phyloP scores from a whole-genome alignment of 2,888 invertebrate genomes.

The Limulus polyphemus region DNA sequence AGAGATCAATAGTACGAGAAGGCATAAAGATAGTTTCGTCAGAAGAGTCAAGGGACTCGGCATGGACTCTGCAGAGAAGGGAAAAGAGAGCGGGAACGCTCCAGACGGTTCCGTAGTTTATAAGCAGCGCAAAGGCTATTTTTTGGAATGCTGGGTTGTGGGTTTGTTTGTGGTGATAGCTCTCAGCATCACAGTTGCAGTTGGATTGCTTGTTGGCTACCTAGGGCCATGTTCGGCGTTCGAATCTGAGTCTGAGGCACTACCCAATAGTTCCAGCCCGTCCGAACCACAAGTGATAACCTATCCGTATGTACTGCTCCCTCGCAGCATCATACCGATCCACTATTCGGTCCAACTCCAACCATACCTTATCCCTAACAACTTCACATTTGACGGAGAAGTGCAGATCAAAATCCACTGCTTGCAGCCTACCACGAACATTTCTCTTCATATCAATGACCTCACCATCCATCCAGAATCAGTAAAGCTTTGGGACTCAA shows the following conservation, averaged over 20 bases:
- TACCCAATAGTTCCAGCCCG: background rate
- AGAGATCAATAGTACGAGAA: no score
- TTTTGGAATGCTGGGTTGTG: slow-evolving; percentile 10
- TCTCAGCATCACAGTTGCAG: background rate
- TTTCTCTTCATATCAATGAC: slow-evolving; percentile 62
- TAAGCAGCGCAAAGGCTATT: slow-evolving; percentile 12
- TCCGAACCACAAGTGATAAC: background rate
- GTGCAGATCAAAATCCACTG: slow-evolving; percentile 42
- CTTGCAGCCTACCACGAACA: slow-evolving; percentile 48
- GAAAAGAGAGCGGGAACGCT: background rate
- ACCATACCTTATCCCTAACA: slow-evolving; percentile 13
- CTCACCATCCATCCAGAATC: slow-evolving; percentile 49
- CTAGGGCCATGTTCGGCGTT: slow-evolving; percentile 6
- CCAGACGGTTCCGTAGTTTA: slow-evolving; percentile 1
- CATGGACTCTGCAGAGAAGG: background rate
- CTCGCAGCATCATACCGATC: slow-evolving; percentile 16
- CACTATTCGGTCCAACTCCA: slow-evolving; percentile 21
- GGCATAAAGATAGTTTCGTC: no score
- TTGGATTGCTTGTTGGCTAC: slow-evolving; percentile 15
- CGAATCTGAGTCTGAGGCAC: background rate
- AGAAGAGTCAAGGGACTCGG: no score
- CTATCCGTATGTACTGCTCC: slow-evolving; percentile 12
- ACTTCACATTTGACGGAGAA: slow-evolving; percentile 21
- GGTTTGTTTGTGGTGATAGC: slow-evolving; percentile 1
- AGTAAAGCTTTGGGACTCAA: slow-evolving; percentile 32